A percentile compares a stretch with the other conserved stretches of the same genome.
These are phyloP conservation scores for Sicus ferrugineus DNA, from an alignment of 2,888 invertebrate species.

Conservation along the genomic window DNA sequence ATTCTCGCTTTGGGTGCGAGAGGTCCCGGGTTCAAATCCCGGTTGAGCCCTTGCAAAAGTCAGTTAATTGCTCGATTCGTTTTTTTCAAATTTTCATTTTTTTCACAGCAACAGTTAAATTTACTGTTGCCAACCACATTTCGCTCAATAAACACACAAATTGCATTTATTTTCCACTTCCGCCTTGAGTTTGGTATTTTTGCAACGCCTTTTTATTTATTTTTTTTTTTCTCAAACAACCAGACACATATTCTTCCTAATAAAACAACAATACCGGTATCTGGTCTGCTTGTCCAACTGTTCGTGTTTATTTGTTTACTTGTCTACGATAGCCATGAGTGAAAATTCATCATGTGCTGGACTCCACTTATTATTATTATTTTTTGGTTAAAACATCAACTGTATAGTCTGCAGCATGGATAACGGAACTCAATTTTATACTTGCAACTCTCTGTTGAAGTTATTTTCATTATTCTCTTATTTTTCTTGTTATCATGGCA, in stretches of 20 bases:
- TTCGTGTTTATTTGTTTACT: constrained; percentile 28
- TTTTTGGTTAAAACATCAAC: constrained; percentile 24
- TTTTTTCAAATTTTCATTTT: too few species aligned
- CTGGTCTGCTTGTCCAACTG: constrained; percentile 24
- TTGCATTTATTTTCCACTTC: neutral
- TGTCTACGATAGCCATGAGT: too few species aligned
- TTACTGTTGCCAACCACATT: too few species aligned
- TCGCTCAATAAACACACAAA: neutral
- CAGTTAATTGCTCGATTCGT: too few species aligned
- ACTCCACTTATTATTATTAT: constrained; percentile 24
- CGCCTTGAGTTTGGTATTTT: constrained; percentile 17
- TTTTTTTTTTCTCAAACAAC: neutral
- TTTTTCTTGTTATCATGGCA: neutral
- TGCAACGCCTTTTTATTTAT: constrained; percentile 21
- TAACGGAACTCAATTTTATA: neutral
- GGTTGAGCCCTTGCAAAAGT: constrained; percentile 71
- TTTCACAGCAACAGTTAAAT: too few species aligned
- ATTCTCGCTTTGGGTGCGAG: constrained; percentile 75
- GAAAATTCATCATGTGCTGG: constrained; percentile 19
- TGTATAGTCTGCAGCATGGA: constrained; percentile 19
- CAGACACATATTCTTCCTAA: neutral
- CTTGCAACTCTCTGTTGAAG: neutral
- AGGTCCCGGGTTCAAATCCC: constrained; percentile 76
- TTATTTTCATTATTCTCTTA: neutral
- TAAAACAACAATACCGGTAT: neutral